Percentiles rank a stretch among this genome's conserved stretches.
Conservation (phyloP, 2,888 invertebrate genomes). For the Adelphocoris suturalis region DNA sequence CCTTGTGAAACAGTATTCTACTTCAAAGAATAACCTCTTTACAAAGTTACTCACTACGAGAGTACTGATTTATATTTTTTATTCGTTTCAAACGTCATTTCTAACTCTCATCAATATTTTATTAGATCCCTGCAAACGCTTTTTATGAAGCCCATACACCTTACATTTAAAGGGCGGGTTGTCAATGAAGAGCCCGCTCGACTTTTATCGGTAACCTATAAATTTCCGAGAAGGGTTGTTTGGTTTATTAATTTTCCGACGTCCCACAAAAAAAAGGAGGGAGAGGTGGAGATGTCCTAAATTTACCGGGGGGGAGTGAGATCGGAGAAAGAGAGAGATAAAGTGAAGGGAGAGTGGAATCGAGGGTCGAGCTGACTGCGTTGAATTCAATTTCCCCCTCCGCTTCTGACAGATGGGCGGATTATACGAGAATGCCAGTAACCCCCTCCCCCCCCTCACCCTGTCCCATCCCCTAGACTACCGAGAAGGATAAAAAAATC, state of each 20-base stretch:
- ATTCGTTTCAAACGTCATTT: no score
- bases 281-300: background rate
- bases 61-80: no score
- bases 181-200: background rate
- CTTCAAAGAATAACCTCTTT: no score
- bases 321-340: background rate
- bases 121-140: no score
- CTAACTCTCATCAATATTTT: no score
- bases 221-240: background rate
- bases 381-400: constrained; percentile 14
- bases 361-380: constrained; percentile 30
- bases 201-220: background rate
- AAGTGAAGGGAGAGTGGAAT: background rate
- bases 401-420: constrained; percentile 25
- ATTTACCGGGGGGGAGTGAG: background rate
- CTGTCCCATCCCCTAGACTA: no score
- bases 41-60: no score
- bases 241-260: background rate
- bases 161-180: background rate
- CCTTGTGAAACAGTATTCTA: no score
- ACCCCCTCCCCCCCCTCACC: background rate
- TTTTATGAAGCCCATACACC: no score
- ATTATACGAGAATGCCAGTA: constrained; percentile 29
- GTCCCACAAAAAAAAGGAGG: background rate
- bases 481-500: background rate